phyloP scores from a whole-genome alignment of 2,797 vertebrate genomes.

The Fratercula arctica region DNA sequence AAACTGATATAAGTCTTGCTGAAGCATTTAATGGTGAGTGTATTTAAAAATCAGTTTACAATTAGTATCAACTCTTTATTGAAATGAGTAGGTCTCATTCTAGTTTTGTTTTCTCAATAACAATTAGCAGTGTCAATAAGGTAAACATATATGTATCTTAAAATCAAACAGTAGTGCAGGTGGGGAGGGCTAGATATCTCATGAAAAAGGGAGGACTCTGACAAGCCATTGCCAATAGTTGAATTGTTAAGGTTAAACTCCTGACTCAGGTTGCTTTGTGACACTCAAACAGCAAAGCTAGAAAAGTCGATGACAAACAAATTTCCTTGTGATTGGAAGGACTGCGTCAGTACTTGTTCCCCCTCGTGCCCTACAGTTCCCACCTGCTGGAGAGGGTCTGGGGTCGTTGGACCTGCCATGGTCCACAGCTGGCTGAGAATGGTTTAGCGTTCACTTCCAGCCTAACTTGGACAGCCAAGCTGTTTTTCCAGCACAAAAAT shows the following conservation, averaged over 20 bases:
- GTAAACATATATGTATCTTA: background rate
- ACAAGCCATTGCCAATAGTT: background rate
- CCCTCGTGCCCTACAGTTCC: rapidly evolving
- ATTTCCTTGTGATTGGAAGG: background rate
- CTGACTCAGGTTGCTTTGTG: background rate
- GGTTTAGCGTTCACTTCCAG: background rate
- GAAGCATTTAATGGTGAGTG: constrained; percentile 85
- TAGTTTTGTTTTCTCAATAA: background rate
- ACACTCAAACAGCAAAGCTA: background rate
- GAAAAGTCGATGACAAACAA: rapidly evolving
- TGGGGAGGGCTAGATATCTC: background rate
- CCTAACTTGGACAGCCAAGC: background rate
- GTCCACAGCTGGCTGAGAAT: background rate
- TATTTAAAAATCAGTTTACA: background rate
- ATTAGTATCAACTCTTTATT: background rate
- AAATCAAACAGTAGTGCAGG: background rate
- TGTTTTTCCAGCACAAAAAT: background rate
- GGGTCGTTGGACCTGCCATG: background rate
- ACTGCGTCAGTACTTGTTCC: background rate
- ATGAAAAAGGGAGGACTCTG: background rate
- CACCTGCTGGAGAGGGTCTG: background rate
- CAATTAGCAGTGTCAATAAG: background rate
- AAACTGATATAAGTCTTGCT: constrained; percentile 90
- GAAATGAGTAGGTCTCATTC: background rate
- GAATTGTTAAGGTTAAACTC: background rate